Conservation (phyloP, 2,113 vertebrate genomes). For the Rhabdornis inornatus region DNA sequence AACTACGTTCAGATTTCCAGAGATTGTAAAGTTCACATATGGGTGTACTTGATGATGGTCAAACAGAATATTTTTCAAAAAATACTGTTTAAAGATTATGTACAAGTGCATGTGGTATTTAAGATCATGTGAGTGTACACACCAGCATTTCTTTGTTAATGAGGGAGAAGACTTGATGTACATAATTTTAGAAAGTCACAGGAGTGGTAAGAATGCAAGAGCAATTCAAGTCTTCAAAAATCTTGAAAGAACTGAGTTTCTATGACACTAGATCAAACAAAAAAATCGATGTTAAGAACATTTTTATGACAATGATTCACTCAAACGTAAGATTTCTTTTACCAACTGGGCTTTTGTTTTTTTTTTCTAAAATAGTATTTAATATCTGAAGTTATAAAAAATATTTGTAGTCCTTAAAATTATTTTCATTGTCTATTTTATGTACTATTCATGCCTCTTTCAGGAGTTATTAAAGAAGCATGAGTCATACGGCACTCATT, state of each 20-base stretch:
- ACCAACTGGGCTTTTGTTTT: conserved; percentile 57
- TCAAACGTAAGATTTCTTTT: conserved; percentile 64
- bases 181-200: conserved; percentile 30
- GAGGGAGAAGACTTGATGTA: conserved; percentile 25
- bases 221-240: conserved; percentile 36
- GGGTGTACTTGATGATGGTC: background rate
- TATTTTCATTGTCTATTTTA: conserved; percentile 72
- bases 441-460: conserved; percentile 67
- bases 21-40: background rate
- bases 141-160: background rate
- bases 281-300: conserved; percentile 54
- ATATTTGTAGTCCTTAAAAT: conserved; percentile 78
- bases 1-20: background rate
- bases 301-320: conserved; percentile 58
- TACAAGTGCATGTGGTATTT: background rate
- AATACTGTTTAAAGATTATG: background rate
- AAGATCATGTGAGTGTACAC: background rate
- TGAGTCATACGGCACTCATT: conserved; percentile 59
- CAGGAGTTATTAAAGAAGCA: conserved; percentile 70
- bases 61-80: background rate
- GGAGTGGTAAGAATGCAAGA: conserved; percentile 35
- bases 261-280: conserved; percentile 57
- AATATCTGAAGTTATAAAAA: conserved; percentile 79
- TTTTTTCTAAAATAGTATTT: conserved; percentile 71
- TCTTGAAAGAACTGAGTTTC: conserved; percentile 45